Conservation (phyloP, 2,888 invertebrate species). For the Matsumyia berberina region DNA sequence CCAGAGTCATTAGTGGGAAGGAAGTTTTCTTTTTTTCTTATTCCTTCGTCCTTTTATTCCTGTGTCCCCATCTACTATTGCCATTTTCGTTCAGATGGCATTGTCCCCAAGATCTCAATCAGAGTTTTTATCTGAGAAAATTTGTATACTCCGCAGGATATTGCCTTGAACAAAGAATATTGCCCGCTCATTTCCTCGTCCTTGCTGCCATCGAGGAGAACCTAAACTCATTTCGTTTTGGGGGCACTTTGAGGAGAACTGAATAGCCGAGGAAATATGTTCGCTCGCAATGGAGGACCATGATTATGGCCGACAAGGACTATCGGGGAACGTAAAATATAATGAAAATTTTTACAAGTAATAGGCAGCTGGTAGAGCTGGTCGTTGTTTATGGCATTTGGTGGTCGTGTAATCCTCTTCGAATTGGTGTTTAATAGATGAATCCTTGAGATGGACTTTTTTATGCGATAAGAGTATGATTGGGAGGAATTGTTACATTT, state of each 20-base stretch:
- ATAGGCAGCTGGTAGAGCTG: conserved; percentile 40
- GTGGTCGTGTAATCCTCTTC: conserved; percentile 63
- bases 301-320: conserved; percentile 64
- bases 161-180: conserved; percentile 68
- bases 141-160: conserved; percentile 72
- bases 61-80: conserved; percentile 14
- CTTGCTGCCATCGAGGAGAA: neutral
- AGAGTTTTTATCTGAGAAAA: conserved; percentile 61
- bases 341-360: conserved; percentile 64
- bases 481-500: too few species aligned
- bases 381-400: conserved; percentile 43
- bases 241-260: conserved; percentile 56
- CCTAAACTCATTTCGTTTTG: conserved; percentile 46
- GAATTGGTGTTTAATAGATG: conserved; percentile 60
- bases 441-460: conserved; percentile 32
- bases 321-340: conserved; percentile 71
- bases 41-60: neutral
- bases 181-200: conserved; percentile 49
- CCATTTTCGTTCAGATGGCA: conserved; percentile 17
- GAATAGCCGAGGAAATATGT: conserved; percentile 63
- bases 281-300: conserved; percentile 48
- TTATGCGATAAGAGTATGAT: neutral
- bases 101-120: conserved; percentile 63
- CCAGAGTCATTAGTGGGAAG: conserved; percentile 52
- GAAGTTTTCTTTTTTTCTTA: conserved; percentile 5